Conservation (phyloP, 2,888 invertebrate species). For the Nephrotoma appendiculata region DNA sequence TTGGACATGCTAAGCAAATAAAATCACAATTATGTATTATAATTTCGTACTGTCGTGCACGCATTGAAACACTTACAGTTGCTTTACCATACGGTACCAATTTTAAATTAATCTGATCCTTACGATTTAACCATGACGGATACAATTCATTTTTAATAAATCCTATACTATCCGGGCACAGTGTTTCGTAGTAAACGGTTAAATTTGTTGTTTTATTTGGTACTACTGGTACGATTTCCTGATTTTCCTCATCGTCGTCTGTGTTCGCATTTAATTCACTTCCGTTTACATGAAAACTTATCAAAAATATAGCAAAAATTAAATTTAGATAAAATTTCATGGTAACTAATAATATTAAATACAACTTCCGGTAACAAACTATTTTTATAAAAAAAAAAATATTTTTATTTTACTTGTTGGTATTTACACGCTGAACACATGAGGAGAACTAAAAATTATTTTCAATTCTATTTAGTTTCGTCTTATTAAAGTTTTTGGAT, state of each 20-base stretch:
- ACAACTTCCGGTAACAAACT: background rate
- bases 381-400: background rate
- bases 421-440: background rate
- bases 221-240: background rate
- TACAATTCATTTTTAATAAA: slow-evolving; percentile 23
- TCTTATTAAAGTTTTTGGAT: background rate
- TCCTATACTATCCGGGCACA: slow-evolving; percentile 26
- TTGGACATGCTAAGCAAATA: background rate
- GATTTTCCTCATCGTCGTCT: background rate
- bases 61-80: slow-evolving; percentile 17
- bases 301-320: background rate
- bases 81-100: slow-evolving; percentile 30
- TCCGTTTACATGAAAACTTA: background rate
- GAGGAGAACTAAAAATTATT: background rate
- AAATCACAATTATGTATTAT: background rate
- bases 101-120: slow-evolving; percentile 20
- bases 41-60: background rate
- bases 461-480: background rate
- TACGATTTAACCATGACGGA: slow-evolving; percentile 19
- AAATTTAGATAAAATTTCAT: background rate
- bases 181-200: slow-evolving; percentile 25
- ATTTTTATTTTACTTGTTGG: background rate
- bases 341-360: background rate
- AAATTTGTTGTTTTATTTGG: background rate
- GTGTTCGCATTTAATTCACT: background rate